A percentile compares a stretch with the other conserved stretches of the same genome.
These are phyloP conservation scores for Limonius californicus DNA, from an alignment of 1,140 invertebrate genomes.

Conservation along the genomic window DNA sequence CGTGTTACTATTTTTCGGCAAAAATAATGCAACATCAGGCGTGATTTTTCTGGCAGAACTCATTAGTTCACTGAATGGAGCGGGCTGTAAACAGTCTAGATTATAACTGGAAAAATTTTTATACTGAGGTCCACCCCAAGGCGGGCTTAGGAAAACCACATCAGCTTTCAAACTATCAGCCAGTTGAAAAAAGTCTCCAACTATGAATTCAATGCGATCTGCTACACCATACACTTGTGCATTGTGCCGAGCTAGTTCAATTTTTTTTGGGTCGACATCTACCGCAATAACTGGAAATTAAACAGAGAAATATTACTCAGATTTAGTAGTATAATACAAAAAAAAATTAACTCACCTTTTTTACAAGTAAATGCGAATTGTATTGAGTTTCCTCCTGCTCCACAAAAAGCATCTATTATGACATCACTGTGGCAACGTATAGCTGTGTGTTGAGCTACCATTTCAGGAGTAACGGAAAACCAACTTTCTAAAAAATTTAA, in stretches of 20 bases:
- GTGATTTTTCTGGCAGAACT: slow-evolving; percentile 60
- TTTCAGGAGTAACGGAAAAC: slow-evolving; percentile 98
- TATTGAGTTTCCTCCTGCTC: slow-evolving; percentile 95
- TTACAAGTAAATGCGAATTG: slow-evolving; percentile 90
- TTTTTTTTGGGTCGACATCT: slow-evolving; percentile 88
- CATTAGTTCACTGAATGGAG: slow-evolving; percentile 63
- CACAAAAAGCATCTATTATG: slow-evolving; percentile 95
- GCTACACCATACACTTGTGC: slow-evolving; percentile 85
- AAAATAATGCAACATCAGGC: slow-evolving; percentile 79
- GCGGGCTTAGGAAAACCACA: slow-evolving; percentile 91
- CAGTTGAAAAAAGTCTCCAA: slow-evolving; percentile 83
- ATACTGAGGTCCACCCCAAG: slow-evolving; percentile 93
- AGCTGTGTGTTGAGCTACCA: slow-evolving; percentile 88
- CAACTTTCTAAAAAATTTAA: slow-evolving; percentile 81
- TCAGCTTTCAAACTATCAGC: slow-evolving; percentile 64
- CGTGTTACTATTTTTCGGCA: slow-evolving; percentile 87
- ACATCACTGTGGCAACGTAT: slow-evolving; percentile 70
- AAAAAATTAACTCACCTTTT: too few species aligned
- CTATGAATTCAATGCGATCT: slow-evolving; percentile 89
- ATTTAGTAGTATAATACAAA: too few species aligned
- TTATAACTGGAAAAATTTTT: slow-evolving; percentile 63
- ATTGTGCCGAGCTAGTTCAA: slow-evolving; percentile 84
- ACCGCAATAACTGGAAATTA: slow-evolving; percentile 80
- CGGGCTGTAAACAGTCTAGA: slow-evolving; percentile 71
- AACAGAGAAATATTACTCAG: too few species aligned